phyloP scores from a whole-genome alignment of 2,888 invertebrate species.

The Dolichomitus sp. region DNA sequence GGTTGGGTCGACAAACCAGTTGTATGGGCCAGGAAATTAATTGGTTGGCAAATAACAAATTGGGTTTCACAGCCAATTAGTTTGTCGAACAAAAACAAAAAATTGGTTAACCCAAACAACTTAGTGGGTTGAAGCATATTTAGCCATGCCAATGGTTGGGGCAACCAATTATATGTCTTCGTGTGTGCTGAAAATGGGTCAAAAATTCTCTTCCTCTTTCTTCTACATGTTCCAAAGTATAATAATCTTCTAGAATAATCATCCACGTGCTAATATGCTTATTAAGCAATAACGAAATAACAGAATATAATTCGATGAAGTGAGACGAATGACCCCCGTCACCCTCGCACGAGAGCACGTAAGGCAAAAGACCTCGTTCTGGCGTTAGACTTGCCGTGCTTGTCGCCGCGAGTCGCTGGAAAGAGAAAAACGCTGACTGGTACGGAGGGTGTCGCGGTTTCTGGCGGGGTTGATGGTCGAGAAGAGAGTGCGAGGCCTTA shows the following conservation, averaged over 20 bases:
- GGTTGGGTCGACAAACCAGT: too few species aligned
- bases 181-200: too few species aligned
- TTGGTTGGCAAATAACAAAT: too few species aligned
- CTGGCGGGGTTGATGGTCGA: conserved; percentile 21
- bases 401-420: conserved; percentile 28
- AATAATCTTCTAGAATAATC: not conserved
- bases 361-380: conserved; percentile 48
- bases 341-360: not conserved
- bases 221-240: not conserved
- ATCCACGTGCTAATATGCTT: too few species aligned
- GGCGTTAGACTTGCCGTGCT: conserved; percentile 36
- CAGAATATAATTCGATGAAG: not conserved
- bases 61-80: too few species aligned
- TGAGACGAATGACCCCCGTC: conserved; percentile 6
- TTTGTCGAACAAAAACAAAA: too few species aligned
- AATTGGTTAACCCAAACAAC: too few species aligned
- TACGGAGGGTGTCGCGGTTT: conserved; percentile 56
- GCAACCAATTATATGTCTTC: too few species aligned
- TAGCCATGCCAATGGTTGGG: too few species aligned
- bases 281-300: not conserved
- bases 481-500: conserved; percentile 8
- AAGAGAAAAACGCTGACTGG: conserved; percentile 68
- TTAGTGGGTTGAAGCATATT: too few species aligned
- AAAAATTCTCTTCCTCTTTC: too few species aligned
- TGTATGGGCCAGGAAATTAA: too few species aligned